Conservation (phyloP, 2,888 invertebrate genomes). For the Epirrita christyi region DNA sequence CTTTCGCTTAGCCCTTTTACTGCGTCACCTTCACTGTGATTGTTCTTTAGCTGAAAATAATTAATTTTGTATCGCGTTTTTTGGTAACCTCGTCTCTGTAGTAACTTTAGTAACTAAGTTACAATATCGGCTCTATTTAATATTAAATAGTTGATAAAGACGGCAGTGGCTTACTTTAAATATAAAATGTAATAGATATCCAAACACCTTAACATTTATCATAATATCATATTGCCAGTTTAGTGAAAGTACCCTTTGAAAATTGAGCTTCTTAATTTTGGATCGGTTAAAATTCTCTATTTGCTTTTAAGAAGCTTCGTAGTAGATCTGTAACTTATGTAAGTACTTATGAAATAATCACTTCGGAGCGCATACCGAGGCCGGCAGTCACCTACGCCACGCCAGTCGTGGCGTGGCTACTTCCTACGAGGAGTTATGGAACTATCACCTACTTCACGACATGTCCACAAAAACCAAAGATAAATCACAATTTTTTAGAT, state of each 20-base stretch:
- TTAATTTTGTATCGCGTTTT: constrained; percentile 61
- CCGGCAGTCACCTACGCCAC: constrained; percentile 39
- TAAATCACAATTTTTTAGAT: constrained; percentile 75
- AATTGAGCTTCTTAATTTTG: constrained; percentile 44
- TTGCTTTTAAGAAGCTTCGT: constrained; percentile 79
- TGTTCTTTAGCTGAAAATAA: constrained; percentile 65
- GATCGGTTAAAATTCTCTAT: constrained; percentile 73
- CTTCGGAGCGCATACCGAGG: constrained; percentile 51
- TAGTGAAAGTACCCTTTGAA: constrained; percentile 17
- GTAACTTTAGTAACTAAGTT: constrained; percentile 70
- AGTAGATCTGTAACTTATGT: constrained; percentile 83
- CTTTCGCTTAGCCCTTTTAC: constrained; percentile 60
- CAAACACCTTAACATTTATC: constrained; percentile 25
- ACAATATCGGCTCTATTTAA: constrained; percentile 61
- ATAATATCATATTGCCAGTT: constrained; percentile 22
- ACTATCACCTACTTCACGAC: constrained; percentile 59
- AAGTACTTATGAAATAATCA: constrained; percentile 80
- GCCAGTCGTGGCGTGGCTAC: constrained; percentile 31
- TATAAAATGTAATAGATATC: constrained; percentile 38
- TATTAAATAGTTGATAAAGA: constrained; percentile 50
- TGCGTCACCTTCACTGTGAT: constrained; percentile 75
- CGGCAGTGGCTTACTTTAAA: constrained; percentile 52
- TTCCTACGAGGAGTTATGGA: constrained; percentile 77
- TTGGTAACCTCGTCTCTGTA: constrained; percentile 58
- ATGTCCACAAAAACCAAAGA: constrained; percentile 79